Base-by-base conservation (phyloP, 2,888 invertebrate species). In the Autographa gamma region DNA sequence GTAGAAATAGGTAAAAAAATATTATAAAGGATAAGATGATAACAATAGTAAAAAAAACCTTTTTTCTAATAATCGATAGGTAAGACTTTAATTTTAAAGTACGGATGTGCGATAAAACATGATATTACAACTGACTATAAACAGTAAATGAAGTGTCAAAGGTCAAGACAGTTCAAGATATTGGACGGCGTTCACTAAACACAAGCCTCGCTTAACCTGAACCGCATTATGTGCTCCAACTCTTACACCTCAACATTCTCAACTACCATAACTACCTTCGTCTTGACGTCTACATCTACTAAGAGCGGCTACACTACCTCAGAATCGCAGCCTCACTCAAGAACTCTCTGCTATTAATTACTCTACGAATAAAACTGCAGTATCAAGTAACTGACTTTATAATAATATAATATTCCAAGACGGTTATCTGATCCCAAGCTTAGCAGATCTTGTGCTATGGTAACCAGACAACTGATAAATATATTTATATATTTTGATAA, bases 341-440 rank as follows among this genome's bases (percentile, higher is more conserved):
- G 19, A 18, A 56, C 54, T 56, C 54, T 56, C 54, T 25, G 19
- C 54, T 25, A 56, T 56, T 56, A 56, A 56, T 25, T 56, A 56
- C 11, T 56, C 54, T 56, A 9, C 54, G 54, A 54, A 54, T 19
- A 54, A n/a, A n/a, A n/a, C 48, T 25, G 54, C 19, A 18, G 13
- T 18, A 18, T 48, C 48, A 48, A 48, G 19, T 56, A 13, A 56
- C 54, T 13, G 54, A 25, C 54, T 56, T 43, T 43, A 43, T 14
- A 14, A 43, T 16, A 38, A 2, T 2, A 25, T 25, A 25, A 25
- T 25, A 25, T 25, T 25, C 25, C 25, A 3, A 3, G 25, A 25
- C 25, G 25, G 25, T 25, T 25, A 25, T 25, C 25, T 25, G 25
- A 25, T 25, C 25, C 25, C 25, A 25, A 25, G 25, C 25, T 25